A percentile compares a stretch with the other conserved stretches of the same genome.
phyloP scores from a whole-genome alignment of 37 sponge, comb jelly and placozoan genomes.

The Cladorhizidae sp. region DNA sequence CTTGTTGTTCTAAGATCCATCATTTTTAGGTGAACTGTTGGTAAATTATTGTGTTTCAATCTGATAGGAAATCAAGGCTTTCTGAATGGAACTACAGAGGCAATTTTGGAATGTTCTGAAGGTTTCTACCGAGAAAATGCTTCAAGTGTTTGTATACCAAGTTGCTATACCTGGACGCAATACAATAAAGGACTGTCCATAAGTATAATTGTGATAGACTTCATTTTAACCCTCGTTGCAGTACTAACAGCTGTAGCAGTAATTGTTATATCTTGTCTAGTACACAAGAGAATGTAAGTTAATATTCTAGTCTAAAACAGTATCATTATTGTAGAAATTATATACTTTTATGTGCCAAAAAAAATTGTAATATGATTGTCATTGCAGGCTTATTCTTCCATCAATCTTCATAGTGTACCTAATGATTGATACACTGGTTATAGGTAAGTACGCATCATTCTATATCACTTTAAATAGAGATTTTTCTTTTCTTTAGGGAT shows the following conservation, averaged over 20 bases:
- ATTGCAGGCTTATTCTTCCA: background rate
- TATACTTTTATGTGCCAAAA: no score
- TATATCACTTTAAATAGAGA: no score
- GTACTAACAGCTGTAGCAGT: background rate
- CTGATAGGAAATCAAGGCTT: no score
- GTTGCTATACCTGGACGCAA: background rate
- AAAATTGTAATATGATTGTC: no score
- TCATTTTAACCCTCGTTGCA: background rate
- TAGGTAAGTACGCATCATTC: background rate
- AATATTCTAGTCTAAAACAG: no score
- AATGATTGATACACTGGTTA: background rate
- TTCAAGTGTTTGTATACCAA: background rate
- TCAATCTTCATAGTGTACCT: background rate
- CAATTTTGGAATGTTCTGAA: background rate
- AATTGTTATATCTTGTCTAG: background rate
- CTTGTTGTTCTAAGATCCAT: no score
- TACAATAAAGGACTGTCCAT: background rate
- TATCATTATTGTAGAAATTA: no score
- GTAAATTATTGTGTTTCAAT: no score
- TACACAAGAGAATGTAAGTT: background rate
- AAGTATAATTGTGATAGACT: background rate
- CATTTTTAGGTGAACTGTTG: no score
- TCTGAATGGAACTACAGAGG: no score
- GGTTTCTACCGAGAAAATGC: background rate
- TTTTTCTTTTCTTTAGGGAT: background rate